Evolutionary conservation across 1,140 invertebrate species (phyloP), one percentile per base, ranked within the genome.

Genomic region (Bicyclus anynana): DNA sequence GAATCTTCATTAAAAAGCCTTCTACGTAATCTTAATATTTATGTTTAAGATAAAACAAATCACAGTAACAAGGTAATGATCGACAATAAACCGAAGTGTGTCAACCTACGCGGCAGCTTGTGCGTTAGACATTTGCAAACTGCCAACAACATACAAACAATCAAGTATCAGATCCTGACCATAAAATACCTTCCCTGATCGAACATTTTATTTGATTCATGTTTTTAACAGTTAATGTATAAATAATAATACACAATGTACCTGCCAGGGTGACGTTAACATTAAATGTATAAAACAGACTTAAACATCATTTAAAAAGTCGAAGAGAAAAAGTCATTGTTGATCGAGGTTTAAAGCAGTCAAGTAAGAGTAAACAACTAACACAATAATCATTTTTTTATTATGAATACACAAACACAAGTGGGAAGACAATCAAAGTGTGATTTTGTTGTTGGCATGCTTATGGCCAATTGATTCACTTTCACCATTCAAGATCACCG

Each of bases 61-160:
- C 84, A 87, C 84, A 87, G 82, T 85, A 80, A 81, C 67, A 81
- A 84, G 82, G 80, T 84, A 84, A 84, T 84, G 67, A 69, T 74
- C 61, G 69, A 80, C 62, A 62, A 65, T 63, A 69, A 53, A 73
- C 69, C 33, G 23, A 65, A 70, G 63, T 77, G 78, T 83, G 74
- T 68, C 61, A 69, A 48, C 49, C 69, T 35, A 56, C 65, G 54
- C 38, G 51, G 61, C 35, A 51, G 50, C 69, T 77, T 80, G 76
- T 77, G 74, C 73, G 75, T 55, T 49, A 62, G 51, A 62, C 20
- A 62, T 49, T 58, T 53, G 54, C 33, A 53, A 58, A 29, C 20
- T 46, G 46, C 61, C 37, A 62, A 58, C 37, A 62, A 58, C 21
- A 23, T 59, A 27, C 37, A 58, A 58, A 51, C 16, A 40, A 35